phyloP scores from a whole-genome alignment of 2,113 vertebrate species.

The Tichodroma muraria region DNA sequence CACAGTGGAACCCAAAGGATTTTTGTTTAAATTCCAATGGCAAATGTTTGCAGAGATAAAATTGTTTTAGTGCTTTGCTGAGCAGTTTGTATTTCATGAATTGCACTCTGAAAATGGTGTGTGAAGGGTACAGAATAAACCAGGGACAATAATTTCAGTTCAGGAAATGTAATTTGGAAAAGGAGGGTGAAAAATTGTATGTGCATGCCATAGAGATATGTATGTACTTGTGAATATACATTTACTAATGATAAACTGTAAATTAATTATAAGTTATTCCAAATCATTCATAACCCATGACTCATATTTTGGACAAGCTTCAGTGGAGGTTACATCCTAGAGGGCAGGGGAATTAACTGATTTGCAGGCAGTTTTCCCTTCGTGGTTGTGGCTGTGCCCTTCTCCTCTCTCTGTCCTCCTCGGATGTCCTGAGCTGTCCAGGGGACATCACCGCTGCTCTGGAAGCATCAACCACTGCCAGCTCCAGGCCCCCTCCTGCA shows the following conservation, averaged over 20 bases:
- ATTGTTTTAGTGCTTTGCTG: background rate
- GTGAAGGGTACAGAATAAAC: background rate
- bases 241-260: background rate
- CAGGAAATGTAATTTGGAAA: background rate
- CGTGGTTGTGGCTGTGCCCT: background rate
- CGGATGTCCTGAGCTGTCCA: background rate
- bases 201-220: background rate
- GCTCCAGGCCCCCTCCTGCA: background rate
- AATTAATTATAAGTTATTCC: background rate
- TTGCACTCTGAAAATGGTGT: background rate
- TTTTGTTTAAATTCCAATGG: constrained; percentile 30
- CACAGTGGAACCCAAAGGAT: background rate
- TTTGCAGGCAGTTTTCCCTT: background rate
- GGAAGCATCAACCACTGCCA: background rate
- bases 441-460: background rate
- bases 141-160: background rate
- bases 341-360: background rate
- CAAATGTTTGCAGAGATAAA: constrained; percentile 29
- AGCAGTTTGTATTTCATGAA: background rate
- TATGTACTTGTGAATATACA: background rate
- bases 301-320: background rate
- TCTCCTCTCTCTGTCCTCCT: background rate
- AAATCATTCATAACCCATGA: background rate
- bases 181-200: background rate
- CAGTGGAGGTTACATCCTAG: background rate